Percentiles rank a stretch among this genome's conserved stretches.
These are phyloP conservation scores for Eucidaris tribuloides DNA, from an alignment of 35 echinoderm and acorn worm species.

Conservation along the genomic window DNA sequence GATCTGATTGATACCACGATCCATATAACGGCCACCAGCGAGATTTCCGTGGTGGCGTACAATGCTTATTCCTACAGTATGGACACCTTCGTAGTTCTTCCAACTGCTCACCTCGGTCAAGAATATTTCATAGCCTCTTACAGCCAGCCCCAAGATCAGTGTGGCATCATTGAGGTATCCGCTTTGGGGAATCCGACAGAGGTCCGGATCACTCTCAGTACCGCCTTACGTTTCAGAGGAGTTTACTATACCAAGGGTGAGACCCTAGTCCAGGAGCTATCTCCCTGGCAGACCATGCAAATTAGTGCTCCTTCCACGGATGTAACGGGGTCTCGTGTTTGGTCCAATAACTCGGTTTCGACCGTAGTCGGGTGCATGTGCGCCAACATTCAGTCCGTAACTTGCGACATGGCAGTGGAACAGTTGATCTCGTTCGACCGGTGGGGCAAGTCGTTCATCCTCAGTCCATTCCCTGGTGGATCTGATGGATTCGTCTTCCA, in stretches of 20 bases:
- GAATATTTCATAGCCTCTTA: not conserved
- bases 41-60: not conserved
- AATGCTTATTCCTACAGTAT: not conserved
- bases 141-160: not conserved
- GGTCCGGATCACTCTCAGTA: not conserved
- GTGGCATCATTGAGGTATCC: not conserved
- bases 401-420: not conserved
- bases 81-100: not conserved
- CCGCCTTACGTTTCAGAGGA: not conserved
- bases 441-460: not conserved
- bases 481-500: not conserved
- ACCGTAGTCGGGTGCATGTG: not conserved
- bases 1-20: not conserved
- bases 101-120: not conserved
- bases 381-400: not conserved
- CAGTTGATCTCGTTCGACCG: constrained; percentile 6
- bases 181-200: not conserved
- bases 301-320: not conserved
- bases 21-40: not conserved
- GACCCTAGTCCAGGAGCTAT: not conserved
- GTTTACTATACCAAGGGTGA: not conserved
- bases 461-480: not conserved
- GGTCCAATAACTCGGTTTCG: not conserved
- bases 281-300: not conserved
- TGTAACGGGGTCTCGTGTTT: not conserved